Conservation (phyloP, 2,797 vertebrate species). For the Harpagifer antarcticus region DNA sequence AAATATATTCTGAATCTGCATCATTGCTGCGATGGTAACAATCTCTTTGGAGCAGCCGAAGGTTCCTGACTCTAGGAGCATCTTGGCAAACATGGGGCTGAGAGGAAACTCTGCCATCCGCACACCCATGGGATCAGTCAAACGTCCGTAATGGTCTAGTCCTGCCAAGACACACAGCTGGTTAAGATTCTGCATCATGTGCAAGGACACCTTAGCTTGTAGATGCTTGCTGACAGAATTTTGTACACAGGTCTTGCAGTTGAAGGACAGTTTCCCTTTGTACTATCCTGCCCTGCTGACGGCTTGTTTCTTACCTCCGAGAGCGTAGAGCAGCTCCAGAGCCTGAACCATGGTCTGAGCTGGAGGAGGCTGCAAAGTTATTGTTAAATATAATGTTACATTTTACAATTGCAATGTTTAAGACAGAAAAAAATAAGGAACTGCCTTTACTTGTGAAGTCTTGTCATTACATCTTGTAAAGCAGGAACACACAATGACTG, state of each 20-base stretch:
- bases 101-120: constrained; percentile 98
- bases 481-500: constrained; percentile 27
- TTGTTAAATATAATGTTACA: constrained; percentile 16
- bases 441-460: not conserved
- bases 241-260: constrained; percentile 4
- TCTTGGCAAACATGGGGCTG: constrained; percentile 99
- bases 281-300: constrained; percentile 15
- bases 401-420: constrained; percentile 8
- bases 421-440: constrained; percentile 13
- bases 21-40: constrained; percentile 97
- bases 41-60: constrained; percentile 98
- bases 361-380: constrained; percentile 90
- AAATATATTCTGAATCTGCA: constrained; percentile 99
- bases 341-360: constrained; percentile 99
- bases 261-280: constrained; percentile 32
- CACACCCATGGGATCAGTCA: constrained; percentile 95
- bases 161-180: constrained; percentile 79
- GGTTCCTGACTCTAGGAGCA: constrained; percentile 97
- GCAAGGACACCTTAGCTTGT: not conserved
- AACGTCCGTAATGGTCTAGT: constrained; percentile 94
- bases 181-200: constrained; percentile 19
- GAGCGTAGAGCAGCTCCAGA: constrained; percentile 95
- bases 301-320: constrained; percentile 90
- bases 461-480: constrained; percentile 29
- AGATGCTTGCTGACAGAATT: constrained; percentile 20